phyloP scores from a whole-genome alignment of 2,888 invertebrate genomes.

The Cephalotes varians region DNA sequence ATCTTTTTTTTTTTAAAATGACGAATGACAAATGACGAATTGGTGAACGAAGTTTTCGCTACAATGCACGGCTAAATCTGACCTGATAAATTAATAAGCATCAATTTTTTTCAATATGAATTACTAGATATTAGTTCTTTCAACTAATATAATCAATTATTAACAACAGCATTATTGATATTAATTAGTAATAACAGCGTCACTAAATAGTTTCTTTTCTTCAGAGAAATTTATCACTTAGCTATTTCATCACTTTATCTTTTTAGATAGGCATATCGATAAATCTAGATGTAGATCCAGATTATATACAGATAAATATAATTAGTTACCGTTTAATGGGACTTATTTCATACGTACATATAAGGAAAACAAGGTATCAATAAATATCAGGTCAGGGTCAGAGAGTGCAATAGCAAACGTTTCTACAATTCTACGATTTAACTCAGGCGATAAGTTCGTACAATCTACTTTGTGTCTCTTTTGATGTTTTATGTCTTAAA shows the following conservation, averaged over 20 bases:
- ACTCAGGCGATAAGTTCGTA: not conserved
- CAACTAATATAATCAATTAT: not conserved
- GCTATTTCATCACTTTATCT: not conserved
- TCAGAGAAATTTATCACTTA: not conserved
- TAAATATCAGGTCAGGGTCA: slow-evolving; percentile 13
- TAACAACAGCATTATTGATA: not conserved
- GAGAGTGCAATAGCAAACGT: not conserved
- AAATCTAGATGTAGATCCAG: not conserved
- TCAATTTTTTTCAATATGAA: not conserved
- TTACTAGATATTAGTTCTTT: not conserved
- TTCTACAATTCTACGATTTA: not conserved
- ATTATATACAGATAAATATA: not conserved
- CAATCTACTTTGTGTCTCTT: not conserved
- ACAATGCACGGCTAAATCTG: not conserved
- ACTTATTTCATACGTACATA: not conserved
- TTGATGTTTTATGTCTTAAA: not conserved
- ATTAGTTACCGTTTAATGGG: not conserved
- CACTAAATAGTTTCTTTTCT: not conserved
- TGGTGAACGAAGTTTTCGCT: not conserved
- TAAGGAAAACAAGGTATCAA: not conserved
- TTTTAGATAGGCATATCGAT: not conserved
- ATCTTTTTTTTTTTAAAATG: not conserved
- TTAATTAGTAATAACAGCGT: not conserved
- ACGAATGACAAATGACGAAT: not conserved
- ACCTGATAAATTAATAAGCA: not conserved